Conservation (phyloP, 2,888 invertebrate species). For the Clepsis dumicolana region DNA sequence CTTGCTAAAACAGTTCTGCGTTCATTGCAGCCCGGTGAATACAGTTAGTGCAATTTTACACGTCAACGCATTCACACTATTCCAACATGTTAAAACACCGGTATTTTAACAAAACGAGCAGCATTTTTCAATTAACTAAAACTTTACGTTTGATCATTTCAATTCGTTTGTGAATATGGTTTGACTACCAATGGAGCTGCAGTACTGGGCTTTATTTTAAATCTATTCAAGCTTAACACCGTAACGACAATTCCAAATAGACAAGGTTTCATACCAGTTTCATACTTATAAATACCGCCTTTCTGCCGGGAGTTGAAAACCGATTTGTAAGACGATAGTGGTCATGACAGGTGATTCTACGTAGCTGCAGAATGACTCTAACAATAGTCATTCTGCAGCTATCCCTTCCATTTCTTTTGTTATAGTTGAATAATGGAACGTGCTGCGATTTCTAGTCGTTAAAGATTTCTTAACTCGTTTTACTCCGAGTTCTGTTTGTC, state of each 20-base stretch:
- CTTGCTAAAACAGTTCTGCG: not conserved
- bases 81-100: slow-evolving; percentile 1
- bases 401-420: slow-evolving; percentile 16
- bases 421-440: slow-evolving; percentile 8
- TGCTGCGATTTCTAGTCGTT: not conserved
- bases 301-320: not conserved
- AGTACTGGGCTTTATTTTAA: not conserved
- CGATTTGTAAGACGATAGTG: not conserved
- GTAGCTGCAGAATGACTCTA: slow-evolving; percentile 6
- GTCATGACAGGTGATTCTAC: slow-evolving; percentile 6
- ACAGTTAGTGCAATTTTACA: not conserved
- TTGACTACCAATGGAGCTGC: not conserved
- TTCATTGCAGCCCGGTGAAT: not conserved
- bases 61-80: not conserved
- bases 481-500: slow-evolving; percentile 5
- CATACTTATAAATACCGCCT: not conserved
- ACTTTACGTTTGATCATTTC: not conserved
- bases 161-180: not conserved
- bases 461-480: slow-evolving; percentile 11
- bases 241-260: no score
- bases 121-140: not conserved
- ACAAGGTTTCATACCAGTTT: not conserved
- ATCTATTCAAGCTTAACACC: no score
- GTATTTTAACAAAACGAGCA: not conserved
- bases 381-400: slow-evolving; percentile 20